phyloP scores from a whole-genome alignment of 2,797 vertebrate genomes.

The Sarcophilus harrisii region DNA sequence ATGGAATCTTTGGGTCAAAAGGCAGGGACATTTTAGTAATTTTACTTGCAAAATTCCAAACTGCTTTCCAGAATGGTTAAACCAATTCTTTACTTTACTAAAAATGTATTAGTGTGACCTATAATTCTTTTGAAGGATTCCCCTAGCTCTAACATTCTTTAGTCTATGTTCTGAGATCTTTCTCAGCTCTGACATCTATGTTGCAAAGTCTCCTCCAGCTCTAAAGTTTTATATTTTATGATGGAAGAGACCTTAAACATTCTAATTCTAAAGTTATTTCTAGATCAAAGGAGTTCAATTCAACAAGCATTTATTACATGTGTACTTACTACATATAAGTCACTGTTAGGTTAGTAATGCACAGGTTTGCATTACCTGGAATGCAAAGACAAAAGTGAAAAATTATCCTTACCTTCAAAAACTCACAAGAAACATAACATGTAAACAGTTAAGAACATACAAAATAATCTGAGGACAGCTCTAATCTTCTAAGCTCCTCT shows the following conservation, averaged over 20 bases:
- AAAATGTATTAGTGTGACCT: neutral
- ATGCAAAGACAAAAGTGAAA: neutral
- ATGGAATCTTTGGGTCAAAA: neutral
- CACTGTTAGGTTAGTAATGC: neutral
- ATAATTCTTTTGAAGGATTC: neutral
- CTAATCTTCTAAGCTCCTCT: neutral
- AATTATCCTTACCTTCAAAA: neutral
- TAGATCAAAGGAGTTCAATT: neutral
- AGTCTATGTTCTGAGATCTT: neutral
- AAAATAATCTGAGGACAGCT: neutral
- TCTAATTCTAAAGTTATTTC: neutral
- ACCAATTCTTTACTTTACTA: neutral
- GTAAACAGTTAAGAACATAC: neutral
- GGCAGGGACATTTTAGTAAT: neutral
- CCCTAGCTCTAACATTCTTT: neutral
- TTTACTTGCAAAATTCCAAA: neutral
- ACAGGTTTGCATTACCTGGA: too few relatives aligned
- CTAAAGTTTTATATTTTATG: neutral
- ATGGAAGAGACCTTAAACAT: neutral
- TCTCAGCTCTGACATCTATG: neutral
- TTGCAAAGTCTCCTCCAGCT: neutral
- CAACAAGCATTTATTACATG: neutral
- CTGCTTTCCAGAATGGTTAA: neutral
- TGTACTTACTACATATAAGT: neutral
- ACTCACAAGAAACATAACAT: neutral